Base-by-base conservation (phyloP, 2,797 vertebrate species). In the Neostethus bicornis region DNA sequence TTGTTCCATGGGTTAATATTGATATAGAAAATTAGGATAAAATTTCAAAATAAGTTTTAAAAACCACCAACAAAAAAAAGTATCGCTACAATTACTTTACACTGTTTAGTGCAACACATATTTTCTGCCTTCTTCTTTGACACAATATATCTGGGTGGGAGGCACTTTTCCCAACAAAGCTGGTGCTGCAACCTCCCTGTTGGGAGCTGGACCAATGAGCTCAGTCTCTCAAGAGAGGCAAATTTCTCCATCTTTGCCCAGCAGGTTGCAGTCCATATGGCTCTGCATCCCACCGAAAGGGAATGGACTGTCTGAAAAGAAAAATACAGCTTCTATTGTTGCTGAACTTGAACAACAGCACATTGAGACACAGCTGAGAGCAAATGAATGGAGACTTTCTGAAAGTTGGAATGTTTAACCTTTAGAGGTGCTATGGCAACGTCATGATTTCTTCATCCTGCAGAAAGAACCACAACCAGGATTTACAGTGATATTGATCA, bases 301-400 rank as follows among this genome's bases (percentile, higher is more conserved):
- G 55, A 78, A 59, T 11, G 28, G 52, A 51, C 78, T 14, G 16
- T 61, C 49, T 77, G 49, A 75, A 86, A 80, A 78, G 69, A 70
- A 75, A 84, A 73, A 79, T 71, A 60, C 53, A 57, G 75, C 58
- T 12, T 60, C 38, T 64, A 69, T 86, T 89, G 85, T 89, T 77
- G 61, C 69, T 43, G 42, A 68, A 61, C 38, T 38, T 51, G 57
- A 84, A 89, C 84, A 88, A 84, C 82, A 69, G 62, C 51, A 75
- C 75, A 81, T 79, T 82, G 70, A 85, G 70, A 53, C 23, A 63
- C 61, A 47, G 61, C 49, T 32, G 57, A 55, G 64, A 62, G 55
- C 14, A 75, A 72, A 76, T 54, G 28, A 77, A 77, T 70, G 39
- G 55, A 56, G 41, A 83, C 61, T 84, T 81, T 73, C 51, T 63